Base-by-base conservation (phyloP, 2,113 vertebrate species). In the Cyanoramphus novaezelandiae region DNA sequence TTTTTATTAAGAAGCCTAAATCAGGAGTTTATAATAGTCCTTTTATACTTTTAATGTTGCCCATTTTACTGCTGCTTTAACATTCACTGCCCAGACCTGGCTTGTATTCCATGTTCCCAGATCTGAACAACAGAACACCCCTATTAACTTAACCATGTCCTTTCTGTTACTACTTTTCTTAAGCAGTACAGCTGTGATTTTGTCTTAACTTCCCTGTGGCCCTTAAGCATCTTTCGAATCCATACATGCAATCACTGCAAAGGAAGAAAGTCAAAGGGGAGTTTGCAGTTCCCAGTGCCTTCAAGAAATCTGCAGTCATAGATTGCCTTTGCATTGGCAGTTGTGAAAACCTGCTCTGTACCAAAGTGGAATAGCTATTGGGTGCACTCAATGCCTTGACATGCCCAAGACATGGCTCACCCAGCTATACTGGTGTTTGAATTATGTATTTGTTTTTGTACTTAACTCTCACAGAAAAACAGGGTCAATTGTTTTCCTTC, bases 41-140 rank as follows among this genome's bases (percentile, higher is more conserved):
- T 97, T 97, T 97, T 96, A 97, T 97, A 95, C 94, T 97, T 96
- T 74, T 70, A 97, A 92, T 96, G 95, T 95, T 96, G 80, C 84
- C 76, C 49, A 75, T 97, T 97, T 95, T 97, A 96, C 93, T 97
- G 86, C 96, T 91, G 63, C 86, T 96, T 95, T 97, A 97, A 97
- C 95, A 75, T 96, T 95, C 95, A 92, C 70, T 96, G 82, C 87
- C 77, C 90, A 93, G 97, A 96, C 90, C 77, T 93, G 89, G 92
- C 94, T 97, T 96, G 85, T 97, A 76, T 96, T 97, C 93, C 70
- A n/a, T 52, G 82, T 95, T 96, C 89, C 93, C 95, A 95, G 91
- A 92, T 96, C 93, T 91, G 70, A 97, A 96, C 93, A 96, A 84
- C 94, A 95, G 90, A 97, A 89, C 85, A 87, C 87, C 46, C 80